Evolutionary conservation across 2,888 invertebrate genomes (phyloP).

Genomic region (Scelioninae gen. 2): DNA sequence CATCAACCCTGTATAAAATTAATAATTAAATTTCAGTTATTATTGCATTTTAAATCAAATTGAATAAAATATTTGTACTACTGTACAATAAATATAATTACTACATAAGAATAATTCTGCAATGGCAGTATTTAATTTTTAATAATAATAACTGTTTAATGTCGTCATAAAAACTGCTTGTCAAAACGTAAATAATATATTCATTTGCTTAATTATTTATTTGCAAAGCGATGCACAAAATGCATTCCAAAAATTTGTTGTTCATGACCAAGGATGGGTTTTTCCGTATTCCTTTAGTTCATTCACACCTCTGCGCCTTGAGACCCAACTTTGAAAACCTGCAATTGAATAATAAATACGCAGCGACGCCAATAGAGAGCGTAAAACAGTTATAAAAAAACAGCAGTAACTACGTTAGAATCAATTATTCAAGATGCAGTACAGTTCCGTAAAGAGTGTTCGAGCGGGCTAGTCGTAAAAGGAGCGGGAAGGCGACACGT

Average conservation of each 20-base stretch:
- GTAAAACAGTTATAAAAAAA: slow-evolving; percentile 75
- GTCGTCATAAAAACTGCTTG: background rate
- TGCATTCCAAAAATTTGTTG: slow-evolving; percentile 51
- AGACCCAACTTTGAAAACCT: slow-evolving; percentile 70
- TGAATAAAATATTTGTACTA: no score
- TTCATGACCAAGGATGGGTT: slow-evolving; percentile 47
- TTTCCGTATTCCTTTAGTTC: slow-evolving; percentile 63
- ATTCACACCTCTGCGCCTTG: slow-evolving; percentile 65
- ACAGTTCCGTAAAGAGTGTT: slow-evolving; percentile 71
- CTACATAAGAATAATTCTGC: no score
- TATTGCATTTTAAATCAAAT: no score
- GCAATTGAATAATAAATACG: slow-evolving; percentile 72
- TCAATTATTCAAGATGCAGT: slow-evolving; percentile 73
- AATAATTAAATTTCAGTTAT: no score
- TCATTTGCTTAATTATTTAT: slow-evolving; percentile 10
- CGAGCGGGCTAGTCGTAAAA: slow-evolving; percentile 72
- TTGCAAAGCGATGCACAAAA: slow-evolving; percentile 38
- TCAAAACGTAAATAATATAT: slow-evolving; percentile 19
- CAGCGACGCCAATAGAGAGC: slow-evolving; percentile 68
- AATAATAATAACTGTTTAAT: no score
- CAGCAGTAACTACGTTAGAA: slow-evolving; percentile 74
- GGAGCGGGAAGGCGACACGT: slow-evolving; percentile 65
- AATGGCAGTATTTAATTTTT: no score
- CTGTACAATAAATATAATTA: no score
- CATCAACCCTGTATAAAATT: no score